Percentiles rank a stretch among this genome's conserved stretches.
phyloP scores from a whole-genome alignment of 2,797 vertebrate genomes.

The Crenuchus spilurus region DNA sequence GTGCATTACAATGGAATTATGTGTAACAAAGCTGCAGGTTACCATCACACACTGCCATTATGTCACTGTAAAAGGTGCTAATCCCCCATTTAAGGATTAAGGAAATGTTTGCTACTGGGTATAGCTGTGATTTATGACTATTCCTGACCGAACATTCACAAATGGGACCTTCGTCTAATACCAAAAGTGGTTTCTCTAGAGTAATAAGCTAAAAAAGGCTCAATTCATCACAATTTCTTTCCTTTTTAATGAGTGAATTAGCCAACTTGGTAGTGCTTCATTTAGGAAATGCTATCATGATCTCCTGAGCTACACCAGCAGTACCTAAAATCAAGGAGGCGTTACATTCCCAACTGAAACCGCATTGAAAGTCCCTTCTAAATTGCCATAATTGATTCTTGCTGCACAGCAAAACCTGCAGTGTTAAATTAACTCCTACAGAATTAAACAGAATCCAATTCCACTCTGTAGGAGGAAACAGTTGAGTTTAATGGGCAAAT shows the following conservation, averaged over 20 bases:
- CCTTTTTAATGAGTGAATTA: background rate
- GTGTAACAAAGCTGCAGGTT: no score
- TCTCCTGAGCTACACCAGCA: background rate
- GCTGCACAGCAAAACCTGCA: constrained; percentile 5
- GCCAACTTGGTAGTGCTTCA: background rate
- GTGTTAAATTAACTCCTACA: background rate
- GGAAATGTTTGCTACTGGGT: background rate
- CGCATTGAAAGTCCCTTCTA: background rate
- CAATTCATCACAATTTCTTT: background rate
- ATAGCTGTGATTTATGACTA: background rate
- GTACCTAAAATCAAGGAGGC: background rate
- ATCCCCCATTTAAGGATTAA: background rate
- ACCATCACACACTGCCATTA: background rate
- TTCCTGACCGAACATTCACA: background rate
- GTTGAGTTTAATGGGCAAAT: background rate
- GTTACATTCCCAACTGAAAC: background rate
- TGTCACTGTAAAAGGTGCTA: background rate
- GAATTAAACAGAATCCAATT: background rate
- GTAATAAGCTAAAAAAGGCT: background rate
- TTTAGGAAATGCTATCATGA: background rate
- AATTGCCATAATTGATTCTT: constrained; percentile 11
- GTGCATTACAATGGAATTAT: no score
- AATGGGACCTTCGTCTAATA: background rate
- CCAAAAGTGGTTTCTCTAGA: background rate
- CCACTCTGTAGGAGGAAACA: background rate